Evolutionary conservation across 2,113 vertebrate genomes (phyloP).

Genomic region (Cebus imitator): DNA sequence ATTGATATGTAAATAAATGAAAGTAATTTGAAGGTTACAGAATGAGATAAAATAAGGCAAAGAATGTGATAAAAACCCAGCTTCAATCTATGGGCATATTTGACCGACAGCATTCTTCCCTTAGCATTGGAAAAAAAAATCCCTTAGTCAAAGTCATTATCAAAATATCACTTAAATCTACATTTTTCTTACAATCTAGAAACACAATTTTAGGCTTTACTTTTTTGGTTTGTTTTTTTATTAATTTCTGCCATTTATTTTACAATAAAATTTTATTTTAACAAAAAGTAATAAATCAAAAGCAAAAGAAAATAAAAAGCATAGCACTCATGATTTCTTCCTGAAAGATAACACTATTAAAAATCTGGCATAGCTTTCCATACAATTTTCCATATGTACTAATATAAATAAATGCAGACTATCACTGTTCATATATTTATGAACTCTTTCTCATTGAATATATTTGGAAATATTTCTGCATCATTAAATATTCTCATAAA

Average conservation of each 20-base stretch:
- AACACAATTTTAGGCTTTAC: neutral
- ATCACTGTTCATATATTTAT: neutral
- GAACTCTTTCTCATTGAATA: neutral
- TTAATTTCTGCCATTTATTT: neutral
- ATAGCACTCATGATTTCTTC: neutral
- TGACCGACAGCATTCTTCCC: neutral
- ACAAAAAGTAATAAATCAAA: neutral
- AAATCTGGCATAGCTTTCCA: neutral
- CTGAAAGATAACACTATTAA: neutral
- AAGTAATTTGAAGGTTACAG: neutral
- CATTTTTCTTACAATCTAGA: neutral
- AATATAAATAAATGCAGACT: neutral
- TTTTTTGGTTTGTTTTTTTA: neutral
- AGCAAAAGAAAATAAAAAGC: neutral
- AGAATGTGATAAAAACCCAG: neutral
- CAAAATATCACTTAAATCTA: neutral
- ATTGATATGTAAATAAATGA: neutral
- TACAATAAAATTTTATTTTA: neutral
- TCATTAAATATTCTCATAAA: neutral
- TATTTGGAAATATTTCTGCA: neutral
- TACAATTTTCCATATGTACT: neutral
- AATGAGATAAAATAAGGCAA: neutral
- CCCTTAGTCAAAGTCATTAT: neutral
- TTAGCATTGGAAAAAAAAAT: neutral
- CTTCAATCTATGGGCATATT: neutral